phyloP scores from a whole-genome alignment of 2,888 invertebrate species.

The Drosophila greeni region DNA sequence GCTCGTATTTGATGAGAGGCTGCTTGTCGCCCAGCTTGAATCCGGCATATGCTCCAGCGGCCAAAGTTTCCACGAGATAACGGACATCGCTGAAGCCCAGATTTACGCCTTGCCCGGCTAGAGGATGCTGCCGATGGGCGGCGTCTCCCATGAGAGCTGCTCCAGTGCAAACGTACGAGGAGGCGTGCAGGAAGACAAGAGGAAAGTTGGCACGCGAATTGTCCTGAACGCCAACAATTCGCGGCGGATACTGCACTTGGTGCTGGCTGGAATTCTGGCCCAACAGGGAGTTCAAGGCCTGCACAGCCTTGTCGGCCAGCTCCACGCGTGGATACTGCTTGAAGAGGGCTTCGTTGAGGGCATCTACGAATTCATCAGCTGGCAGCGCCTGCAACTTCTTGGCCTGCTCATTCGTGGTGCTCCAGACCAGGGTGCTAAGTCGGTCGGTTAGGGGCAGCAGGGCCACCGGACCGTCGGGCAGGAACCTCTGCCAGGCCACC shows the following conservation, averaged over 20 bases:
- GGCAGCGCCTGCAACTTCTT: slow-evolving; percentile 85
- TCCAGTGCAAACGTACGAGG: slow-evolving; percentile 89
- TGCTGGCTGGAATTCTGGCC: slow-evolving; percentile 71
- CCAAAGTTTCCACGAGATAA: slow-evolving; percentile 85
- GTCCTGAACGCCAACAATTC: slow-evolving; percentile 70
- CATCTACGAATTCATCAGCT: slow-evolving; percentile 91
- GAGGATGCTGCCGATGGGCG: slow-evolving; percentile 94
- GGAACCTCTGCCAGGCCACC: slow-evolving; percentile 97
- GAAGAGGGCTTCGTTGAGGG: slow-evolving; percentile 89
- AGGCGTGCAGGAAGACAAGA: slow-evolving; percentile 92
- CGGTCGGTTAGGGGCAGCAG: slow-evolving; percentile 89
- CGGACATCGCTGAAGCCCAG: slow-evolving; percentile 96
- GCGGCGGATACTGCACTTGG: slow-evolving; percentile 77
- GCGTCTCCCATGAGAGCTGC: slow-evolving; percentile 94
- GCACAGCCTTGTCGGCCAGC: slow-evolving; percentile 77
- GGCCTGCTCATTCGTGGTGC: slow-evolving; percentile 87
- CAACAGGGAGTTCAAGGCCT: slow-evolving; percentile 79
- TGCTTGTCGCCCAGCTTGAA: slow-evolving; percentile 84
- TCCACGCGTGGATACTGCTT: slow-evolving; percentile 75
- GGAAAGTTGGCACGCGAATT: slow-evolving; percentile 91
- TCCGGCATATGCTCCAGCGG: slow-evolving; percentile 86
- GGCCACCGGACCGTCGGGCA: slow-evolving; percentile 95
- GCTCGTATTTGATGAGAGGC: slow-evolving; percentile 91
- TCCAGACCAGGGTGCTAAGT: slow-evolving; percentile 96
- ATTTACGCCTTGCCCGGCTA: slow-evolving; percentile 99